Conservation (phyloP, 1,140 invertebrate species). For the Lethrus apterus region DNA sequence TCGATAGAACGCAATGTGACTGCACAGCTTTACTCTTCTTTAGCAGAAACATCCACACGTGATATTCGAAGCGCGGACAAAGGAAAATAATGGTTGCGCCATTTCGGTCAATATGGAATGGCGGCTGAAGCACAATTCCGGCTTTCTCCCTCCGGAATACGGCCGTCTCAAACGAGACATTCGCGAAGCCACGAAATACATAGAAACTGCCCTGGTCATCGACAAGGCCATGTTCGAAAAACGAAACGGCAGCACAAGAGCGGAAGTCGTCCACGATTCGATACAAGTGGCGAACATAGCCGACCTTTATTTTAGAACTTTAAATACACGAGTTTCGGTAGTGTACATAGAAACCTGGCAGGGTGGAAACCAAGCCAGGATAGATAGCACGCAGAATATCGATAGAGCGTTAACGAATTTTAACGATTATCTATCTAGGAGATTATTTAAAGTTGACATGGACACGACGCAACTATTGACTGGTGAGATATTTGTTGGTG, state of each 20-base stretch:
- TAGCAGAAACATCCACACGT: conserved; percentile 94
- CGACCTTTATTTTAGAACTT: conserved; percentile 71
- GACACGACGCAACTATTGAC: conserved; percentile 89
- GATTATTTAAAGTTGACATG: conserved; percentile 72
- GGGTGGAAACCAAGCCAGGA: conserved; percentile 70
- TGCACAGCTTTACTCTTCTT: conserved; percentile 54
- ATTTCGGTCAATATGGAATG: conserved; percentile 72
- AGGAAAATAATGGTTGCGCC: conserved; percentile 80
- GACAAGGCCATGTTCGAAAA: conserved; percentile 93
- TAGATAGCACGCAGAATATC: conserved; percentile 77
- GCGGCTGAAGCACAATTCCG: conserved; percentile 53
- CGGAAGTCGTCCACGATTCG: conserved; percentile 87
- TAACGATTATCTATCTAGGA: conserved; percentile 78
- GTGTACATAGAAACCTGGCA: conserved; percentile 97
- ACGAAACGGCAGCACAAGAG: conserved; percentile 79
- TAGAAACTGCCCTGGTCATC: conserved; percentile 85
- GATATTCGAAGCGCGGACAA: conserved; percentile 85
- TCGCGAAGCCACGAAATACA: conserved; percentile 81
- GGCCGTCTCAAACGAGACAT: conserved; percentile 60
- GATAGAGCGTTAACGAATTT: conserved; percentile 79
- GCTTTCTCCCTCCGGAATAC: conserved; percentile 27
- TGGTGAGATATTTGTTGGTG: conserved; percentile 72
- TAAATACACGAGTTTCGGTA: conserved; percentile 88
- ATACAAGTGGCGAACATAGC: conserved; percentile 95
- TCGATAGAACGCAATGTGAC: conserved; percentile 33